A percentile compares a stretch with the other conserved stretches of the same genome.
phyloP scores from a whole-genome alignment of 2,888 invertebrate genomes.

The Coelogynopora nodosa region DNA sequence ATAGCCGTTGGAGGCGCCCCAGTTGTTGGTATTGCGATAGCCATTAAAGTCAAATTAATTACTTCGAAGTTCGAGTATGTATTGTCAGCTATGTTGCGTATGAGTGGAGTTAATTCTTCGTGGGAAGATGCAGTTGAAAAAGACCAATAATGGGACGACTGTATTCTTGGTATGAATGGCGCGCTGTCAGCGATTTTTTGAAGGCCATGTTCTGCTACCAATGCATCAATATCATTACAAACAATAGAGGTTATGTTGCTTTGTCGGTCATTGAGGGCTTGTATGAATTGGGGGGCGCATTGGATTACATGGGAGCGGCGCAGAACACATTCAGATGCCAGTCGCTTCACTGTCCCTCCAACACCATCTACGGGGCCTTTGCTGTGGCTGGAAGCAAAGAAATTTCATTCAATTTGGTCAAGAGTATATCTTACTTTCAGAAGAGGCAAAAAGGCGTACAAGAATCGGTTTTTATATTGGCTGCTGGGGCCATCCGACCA shows the following conservation, averaged over 20 bases:
- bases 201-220: background rate
- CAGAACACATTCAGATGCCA: background rate
- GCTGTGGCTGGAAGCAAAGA: background rate
- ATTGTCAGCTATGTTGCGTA: background rate
- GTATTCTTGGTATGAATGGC: background rate
- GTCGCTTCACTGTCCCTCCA: background rate
- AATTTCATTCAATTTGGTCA: background rate
- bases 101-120: background rate
- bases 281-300: background rate
- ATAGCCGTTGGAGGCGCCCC: background rate
- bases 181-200: background rate
- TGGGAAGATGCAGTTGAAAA: background rate
- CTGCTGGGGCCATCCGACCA: too few species aligned
- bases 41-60: background rate
- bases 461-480: too few species aligned
- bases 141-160: background rate
- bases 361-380: background rate
- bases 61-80: background rate
- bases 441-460: background rate
- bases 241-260: background rate
- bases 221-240: background rate
- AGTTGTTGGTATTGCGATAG: too few species aligned
- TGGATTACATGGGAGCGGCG: background rate
- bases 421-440: background rate
- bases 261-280: background rate